Evolutionary conservation across 2,797 vertebrate species (phyloP).

Genomic region (Eurystomus glaucurus): DNA sequence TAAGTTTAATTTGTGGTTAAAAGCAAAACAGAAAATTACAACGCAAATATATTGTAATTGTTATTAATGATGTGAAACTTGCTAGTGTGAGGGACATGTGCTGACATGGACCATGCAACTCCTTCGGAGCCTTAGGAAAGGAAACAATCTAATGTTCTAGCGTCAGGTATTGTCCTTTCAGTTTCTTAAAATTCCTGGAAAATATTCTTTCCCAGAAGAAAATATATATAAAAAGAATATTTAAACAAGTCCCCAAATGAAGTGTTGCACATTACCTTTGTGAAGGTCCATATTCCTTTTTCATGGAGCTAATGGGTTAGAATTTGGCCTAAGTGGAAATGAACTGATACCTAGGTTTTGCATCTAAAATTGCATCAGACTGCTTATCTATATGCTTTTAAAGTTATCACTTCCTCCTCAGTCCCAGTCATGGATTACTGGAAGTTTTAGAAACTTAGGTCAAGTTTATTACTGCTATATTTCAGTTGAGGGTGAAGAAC

Average conservation of each 20-base stretch:
- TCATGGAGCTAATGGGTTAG: not conserved
- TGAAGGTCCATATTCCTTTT: not conserved
- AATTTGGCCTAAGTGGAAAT: not conserved
- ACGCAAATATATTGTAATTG: not conserved
- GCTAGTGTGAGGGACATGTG: not conserved
- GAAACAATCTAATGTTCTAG: not conserved
- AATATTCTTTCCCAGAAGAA: not conserved
- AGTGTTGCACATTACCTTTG: rapidly evolving
- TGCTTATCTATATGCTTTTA: not conserved
- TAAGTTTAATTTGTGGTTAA: not conserved
- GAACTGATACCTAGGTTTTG: not conserved
- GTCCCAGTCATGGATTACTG: not conserved
- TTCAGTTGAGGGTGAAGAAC: not conserved
- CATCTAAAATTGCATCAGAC: not conserved
- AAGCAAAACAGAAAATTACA: not conserved
- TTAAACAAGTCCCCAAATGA: not conserved
- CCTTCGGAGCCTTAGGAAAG: not conserved
- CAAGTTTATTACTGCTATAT: not conserved
- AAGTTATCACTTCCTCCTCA: not conserved
- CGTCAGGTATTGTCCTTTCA: not conserved
- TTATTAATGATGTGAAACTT: not conserved
- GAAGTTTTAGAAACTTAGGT: not conserved
- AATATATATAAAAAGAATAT: not conserved
- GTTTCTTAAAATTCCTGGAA: not conserved
- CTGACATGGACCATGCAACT: not conserved